Evolutionary conservation across 1,140 invertebrate genomes (phyloP).

Genomic region (Microplitis demolitor): DNA sequence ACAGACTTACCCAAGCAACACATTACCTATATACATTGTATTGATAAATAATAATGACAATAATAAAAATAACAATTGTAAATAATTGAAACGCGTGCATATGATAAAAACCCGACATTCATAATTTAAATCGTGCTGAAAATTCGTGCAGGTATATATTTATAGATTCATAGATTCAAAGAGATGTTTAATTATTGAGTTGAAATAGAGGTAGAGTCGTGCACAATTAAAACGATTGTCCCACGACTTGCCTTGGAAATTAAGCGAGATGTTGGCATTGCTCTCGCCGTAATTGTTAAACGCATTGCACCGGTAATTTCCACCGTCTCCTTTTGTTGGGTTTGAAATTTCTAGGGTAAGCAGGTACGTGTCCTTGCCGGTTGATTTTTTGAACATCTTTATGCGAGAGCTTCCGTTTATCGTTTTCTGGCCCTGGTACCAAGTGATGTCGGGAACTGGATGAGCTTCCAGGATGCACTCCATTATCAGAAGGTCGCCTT

Average conservation of each 20-base stretch:
- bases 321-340: constrained; percentile 93
- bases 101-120: not conserved
- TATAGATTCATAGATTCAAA: not conserved
- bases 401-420: constrained; percentile 81
- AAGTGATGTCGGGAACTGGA: constrained; percentile 92
- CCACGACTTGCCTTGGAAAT: constrained; percentile 90
- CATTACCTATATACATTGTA: not conserved
- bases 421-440: constrained; percentile 87
- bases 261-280: constrained; percentile 99
- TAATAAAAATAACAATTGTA: not conserved
- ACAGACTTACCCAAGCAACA: constrained; percentile 7
- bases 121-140: not conserved
- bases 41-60: not conserved
- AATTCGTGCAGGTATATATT: constrained; percentile 1
- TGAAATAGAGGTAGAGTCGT: constrained; percentile 7
- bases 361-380: constrained; percentile 87
- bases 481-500: constrained; percentile 92
- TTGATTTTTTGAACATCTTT: constrained; percentile 84
- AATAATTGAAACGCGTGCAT: not conserved
- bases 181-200: no score
- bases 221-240: constrained; percentile 6
- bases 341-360: constrained; percentile 91
- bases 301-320: constrained; percentile 98
- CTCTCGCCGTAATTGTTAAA: constrained; percentile 98
- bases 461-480: constrained; percentile 94